Percentiles rank a stretch among this genome's conserved stretches.
Conservation (phyloP, 1,140 invertebrate genomes). For the Drosophila sechellia region DNA sequence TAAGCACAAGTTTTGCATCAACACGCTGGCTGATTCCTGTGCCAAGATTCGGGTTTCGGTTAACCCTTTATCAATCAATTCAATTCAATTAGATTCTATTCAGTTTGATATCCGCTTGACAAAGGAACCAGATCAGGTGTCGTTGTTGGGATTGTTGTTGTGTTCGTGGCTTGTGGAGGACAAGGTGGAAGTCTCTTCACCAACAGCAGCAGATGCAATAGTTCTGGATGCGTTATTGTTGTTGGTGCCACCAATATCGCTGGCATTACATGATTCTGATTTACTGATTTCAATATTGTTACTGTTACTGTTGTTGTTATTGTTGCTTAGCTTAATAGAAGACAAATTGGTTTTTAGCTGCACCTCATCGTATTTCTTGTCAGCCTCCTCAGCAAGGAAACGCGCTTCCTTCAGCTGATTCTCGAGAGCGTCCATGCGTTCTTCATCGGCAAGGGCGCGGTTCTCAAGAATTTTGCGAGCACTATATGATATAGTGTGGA, state of each 20-base stretch:
- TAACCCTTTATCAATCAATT: slow-evolving; percentile 14
- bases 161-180: slow-evolving; percentile 72
- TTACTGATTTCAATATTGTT: slow-evolving; percentile 53
- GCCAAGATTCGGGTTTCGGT: slow-evolving; percentile 45
- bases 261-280: slow-evolving; percentile 38
- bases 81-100: slow-evolving; percentile 6
- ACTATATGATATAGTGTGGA: slow-evolving; percentile 86
- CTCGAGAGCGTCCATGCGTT: slow-evolving; percentile 99
- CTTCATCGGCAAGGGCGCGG: slow-evolving; percentile 99
- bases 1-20: slow-evolving; percentile 76
- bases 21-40: slow-evolving; percentile 59
- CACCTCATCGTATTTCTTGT: slow-evolving; percentile 99
- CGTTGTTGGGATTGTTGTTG: slow-evolving; percentile 69
- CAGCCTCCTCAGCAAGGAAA: slow-evolving; percentile 99
- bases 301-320: slow-evolving; percentile 61
- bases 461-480: slow-evolving; percentile 99
- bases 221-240: slow-evolving; percentile 75
- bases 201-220: slow-evolving; percentile 61
- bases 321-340: slow-evolving; percentile 67
- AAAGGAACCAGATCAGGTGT: slow-evolving; percentile 73
- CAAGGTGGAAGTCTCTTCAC: slow-evolving; percentile 78
- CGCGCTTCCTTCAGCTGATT: slow-evolving; percentile 99
- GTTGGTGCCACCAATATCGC: slow-evolving; percentile 46
- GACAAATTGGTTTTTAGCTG: slow-evolving; percentile 83
- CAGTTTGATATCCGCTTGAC: slow-evolving; percentile 41